Conservation (phyloP, 1,140 invertebrate genomes). For the Hycleus phaleratus region DNA sequence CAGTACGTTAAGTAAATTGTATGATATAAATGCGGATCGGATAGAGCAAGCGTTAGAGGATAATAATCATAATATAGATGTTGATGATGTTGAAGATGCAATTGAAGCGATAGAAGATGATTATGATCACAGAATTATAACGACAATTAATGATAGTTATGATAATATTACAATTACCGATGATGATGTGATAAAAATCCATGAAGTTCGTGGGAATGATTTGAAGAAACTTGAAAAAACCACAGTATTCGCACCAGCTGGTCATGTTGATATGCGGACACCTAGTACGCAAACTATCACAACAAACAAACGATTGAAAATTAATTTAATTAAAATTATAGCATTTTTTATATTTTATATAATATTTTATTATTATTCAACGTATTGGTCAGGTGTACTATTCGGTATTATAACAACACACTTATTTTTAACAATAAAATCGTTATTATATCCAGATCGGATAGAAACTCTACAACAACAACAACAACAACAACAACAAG, state of each 20-base stretch:
- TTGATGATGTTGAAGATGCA: slow-evolving; percentile 46
- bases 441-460: neutral
- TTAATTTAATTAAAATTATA: slow-evolving; percentile 4
- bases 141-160: slow-evolving; percentile 16
- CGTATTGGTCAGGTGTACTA: slow-evolving; percentile 26
- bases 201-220: slow-evolving; percentile 24
- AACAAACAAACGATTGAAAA: no score
- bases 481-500: neutral
- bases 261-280: slow-evolving; percentile 35
- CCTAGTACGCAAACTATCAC: neutral
- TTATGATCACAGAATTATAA: slow-evolving; percentile 11
- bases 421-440: slow-evolving; percentile 37
- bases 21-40: slow-evolving; percentile 34
- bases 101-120: slow-evolving; percentile 46
- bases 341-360: slow-evolving; percentile 20
- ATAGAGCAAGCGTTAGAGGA: slow-evolving; percentile 26
- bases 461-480: neutral
- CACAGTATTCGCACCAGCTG: slow-evolving; percentile 31
- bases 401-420: slow-evolving; percentile 29
- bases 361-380: slow-evolving; percentile 23
- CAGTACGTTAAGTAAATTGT: slow-evolving; percentile 27
- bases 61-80: slow-evolving; percentile 1
- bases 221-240: neutral
- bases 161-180: slow-evolving; percentile 29
- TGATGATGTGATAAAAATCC: slow-evolving; percentile 31